Conservation (phyloP, 2,113 vertebrate genomes). For the Podiceps cristatus region DNA sequence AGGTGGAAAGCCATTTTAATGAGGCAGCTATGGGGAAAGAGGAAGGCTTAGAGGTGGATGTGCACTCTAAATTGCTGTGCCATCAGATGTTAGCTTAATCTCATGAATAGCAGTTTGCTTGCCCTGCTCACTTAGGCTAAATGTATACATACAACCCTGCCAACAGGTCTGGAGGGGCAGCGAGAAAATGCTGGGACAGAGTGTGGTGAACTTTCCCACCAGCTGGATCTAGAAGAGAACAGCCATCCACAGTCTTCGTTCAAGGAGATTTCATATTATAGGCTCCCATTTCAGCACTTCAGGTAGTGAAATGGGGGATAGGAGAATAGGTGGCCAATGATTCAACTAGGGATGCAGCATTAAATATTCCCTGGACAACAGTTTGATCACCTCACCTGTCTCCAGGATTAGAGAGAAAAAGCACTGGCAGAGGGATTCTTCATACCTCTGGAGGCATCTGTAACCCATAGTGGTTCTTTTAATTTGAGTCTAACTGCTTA, state of each 20-base stretch:
- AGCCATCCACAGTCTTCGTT: fast-evolving
- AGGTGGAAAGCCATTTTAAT: neutral
- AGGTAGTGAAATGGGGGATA: neutral
- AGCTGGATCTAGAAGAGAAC: neutral
- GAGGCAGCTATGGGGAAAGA: neutral
- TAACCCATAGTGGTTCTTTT: neutral
- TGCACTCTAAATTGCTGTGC: neutral
- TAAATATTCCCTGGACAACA: neutral
- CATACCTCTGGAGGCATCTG: neutral
- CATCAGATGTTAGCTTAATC: neutral
- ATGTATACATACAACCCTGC: neutral
- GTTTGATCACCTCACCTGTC: neutral
- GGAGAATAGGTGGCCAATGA: neutral
- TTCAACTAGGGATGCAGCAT: neutral
- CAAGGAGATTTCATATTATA: neutral
- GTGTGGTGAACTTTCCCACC: neutral
- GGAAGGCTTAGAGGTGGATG: neutral
- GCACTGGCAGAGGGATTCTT: neutral
- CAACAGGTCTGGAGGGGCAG: neutral
- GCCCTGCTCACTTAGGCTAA: neutral
- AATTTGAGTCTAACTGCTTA: neutral
- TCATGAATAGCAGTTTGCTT: neutral
- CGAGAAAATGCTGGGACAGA: neutral
- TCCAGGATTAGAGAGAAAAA: neutral
- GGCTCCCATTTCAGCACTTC: neutral